Base-by-base conservation (phyloP, 2,797 vertebrate species). In the Melanotaenia maccullochi region DNA sequence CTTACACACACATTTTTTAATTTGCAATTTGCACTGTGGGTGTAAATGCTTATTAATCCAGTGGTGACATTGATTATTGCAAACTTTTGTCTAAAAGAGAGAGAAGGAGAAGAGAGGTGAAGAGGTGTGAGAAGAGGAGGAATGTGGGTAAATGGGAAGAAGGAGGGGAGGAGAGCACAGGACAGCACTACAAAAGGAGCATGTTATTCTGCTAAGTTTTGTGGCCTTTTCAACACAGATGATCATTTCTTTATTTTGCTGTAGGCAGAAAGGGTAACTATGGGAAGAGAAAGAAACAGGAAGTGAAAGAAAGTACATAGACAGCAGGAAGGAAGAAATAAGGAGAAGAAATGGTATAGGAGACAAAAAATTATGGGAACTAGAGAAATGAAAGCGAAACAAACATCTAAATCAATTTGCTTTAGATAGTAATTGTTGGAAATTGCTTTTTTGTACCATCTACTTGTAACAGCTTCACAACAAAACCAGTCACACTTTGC, bases 11-110 rank as follows among this genome's bases (percentile, higher is more conserved):
- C 40, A 25, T 66, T 57, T 66, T 68, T 72, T 59, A 51, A 83
- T 69, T 68, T 80, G 58, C 52, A 73, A 49, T 74, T 66, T 75
- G 52, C 71, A 76, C 70, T 76, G 65, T 74, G 40, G 14, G 62
- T 58, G 55, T 72, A 80, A 86, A 84, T 62, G 60, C 61, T 73
- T 76, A 78, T 72, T 75, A 81, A 60, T 59, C 35, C 57, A 68
- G 68, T 85, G 65, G 69, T 75, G 67, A 73, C 70, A 80, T 78
- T 79, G 71, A 86, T 86, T 80, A 70, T 54, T 65, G 44, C 52
- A 74, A 72, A 79, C 77, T 79, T 79, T 71, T 71, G 54, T 36
- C 76, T 44, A 79, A 38, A 77, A 66, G 66, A 72, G 38, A 61
- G 60, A 66, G 28, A 54, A 84, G 75, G 77, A 60, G 73, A 71